A percentile compares a stretch with the other conserved stretches of the same genome.
These are phyloP conservation scores for Enteromius treurensis DNA, from an alignment of 2,797 vertebrate genomes.

Conservation along the genomic window DNA sequence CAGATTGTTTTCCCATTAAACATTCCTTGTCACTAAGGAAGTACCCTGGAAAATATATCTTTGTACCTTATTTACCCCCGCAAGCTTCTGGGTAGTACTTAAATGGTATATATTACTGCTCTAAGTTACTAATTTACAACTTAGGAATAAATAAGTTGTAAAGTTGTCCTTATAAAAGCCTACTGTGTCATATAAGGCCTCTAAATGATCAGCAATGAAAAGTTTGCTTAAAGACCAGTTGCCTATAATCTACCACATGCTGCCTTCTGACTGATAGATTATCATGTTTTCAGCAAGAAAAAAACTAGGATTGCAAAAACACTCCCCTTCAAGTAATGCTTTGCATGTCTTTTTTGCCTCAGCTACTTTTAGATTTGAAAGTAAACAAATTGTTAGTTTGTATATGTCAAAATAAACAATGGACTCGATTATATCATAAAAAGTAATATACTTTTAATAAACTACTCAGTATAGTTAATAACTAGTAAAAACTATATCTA, in stretches of 20 bases:
- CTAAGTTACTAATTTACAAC: not conserved
- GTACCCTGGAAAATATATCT: not conserved
- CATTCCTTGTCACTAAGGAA: not conserved
- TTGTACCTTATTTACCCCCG: not conserved
- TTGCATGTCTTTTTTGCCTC: no score
- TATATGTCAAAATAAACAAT: not conserved
- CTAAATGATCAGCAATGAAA: not conserved
- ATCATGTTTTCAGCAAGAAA: not conserved
- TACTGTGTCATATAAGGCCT: not conserved
- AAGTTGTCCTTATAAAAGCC: not conserved
- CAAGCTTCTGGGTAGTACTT: not conserved
- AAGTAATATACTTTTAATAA: not conserved
- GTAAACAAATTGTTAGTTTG: not conserved
- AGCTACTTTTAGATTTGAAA: not conserved
- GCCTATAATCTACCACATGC: not conserved
- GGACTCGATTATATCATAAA: not conserved
- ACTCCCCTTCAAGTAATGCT: not conserved
- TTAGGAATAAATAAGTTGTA: not conserved
- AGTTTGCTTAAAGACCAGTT: not conserved
- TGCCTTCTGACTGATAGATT: not conserved
- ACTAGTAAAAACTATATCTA: not conserved
- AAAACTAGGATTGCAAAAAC: not conserved
- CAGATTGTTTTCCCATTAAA: not conserved
- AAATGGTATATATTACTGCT: not conserved
- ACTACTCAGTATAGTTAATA: not conserved